Conservation (phyloP, 1,140 invertebrate species). For the Pseudomyrmex pallidus region DNA sequence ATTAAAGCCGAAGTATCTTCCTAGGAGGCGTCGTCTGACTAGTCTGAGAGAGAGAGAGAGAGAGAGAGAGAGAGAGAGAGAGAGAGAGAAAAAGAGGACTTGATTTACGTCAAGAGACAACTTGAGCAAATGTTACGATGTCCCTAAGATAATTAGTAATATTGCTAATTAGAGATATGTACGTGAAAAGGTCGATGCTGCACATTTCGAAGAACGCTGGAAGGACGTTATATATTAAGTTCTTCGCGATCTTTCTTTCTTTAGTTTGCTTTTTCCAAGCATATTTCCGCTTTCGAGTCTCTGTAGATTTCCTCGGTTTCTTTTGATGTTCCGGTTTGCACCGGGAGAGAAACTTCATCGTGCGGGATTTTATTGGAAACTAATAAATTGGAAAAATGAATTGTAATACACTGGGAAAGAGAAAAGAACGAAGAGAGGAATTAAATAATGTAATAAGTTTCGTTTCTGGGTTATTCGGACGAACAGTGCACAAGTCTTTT, state of each 20-base stretch:
- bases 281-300: constrained; percentile 4
- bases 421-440: background rate
- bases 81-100: constrained; percentile 16
- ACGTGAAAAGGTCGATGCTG: background rate
- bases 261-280: background rate
- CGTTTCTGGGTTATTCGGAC: background rate
- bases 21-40: constrained; percentile 62
- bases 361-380: constrained; percentile 8
- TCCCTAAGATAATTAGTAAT: constrained; percentile 78
- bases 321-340: background rate
- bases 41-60: constrained; percentile 21
- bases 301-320: background rate
- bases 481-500: too few relatives aligned
- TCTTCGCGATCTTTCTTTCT: background rate
- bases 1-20: constrained; percentile 77
- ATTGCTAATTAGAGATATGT: constrained; percentile 73
- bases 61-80: constrained; percentile 7
- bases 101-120: too few relatives aligned
- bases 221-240: background rate
- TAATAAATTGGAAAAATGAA: background rate
- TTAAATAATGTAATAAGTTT: background rate
- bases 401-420: constrained; percentile 2
- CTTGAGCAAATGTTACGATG: constrained; percentile 57
- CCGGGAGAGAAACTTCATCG: background rate
- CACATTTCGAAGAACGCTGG: constrained; percentile 3